Percentiles rank a stretch among this genome's conserved stretches.
Conservation (phyloP, 2,888 invertebrate genomes). For the Blera fallax region DNA sequence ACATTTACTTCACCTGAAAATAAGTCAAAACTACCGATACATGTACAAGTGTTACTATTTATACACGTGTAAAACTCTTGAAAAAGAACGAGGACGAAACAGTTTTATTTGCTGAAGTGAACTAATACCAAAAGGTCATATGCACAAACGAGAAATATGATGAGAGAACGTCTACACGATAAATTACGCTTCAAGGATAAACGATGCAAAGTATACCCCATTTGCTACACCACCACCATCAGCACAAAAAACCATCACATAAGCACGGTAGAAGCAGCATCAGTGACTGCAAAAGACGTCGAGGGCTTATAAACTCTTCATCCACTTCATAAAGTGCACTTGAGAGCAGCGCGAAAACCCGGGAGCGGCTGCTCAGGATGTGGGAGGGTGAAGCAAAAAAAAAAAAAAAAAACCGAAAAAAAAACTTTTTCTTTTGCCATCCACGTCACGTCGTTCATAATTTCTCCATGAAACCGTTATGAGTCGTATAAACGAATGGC, state of each 20-base stretch:
- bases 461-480: slow-evolving; percentile 70
- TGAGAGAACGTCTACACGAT: slow-evolving; percentile 58
- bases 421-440: slow-evolving; percentile 46
- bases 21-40: not conserved
- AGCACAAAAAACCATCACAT: slow-evolving; percentile 40
- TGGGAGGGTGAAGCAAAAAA: not conserved
- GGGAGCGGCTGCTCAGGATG: slow-evolving; percentile 8
- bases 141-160: slow-evolving; percentile 53
- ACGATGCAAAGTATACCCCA: slow-evolving; percentile 59
- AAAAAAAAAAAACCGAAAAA: too few relatives aligned
- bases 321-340: slow-evolving; percentile 73
- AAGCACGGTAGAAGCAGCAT: slow-evolving; percentile 43
- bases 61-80: not conserved
- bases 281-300: slow-evolving; percentile 70
- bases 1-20: not conserved
- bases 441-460: slow-evolving; percentile 71
- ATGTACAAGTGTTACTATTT: not conserved
- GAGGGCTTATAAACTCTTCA: slow-evolving; percentile 71
- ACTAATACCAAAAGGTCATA: slow-evolving; percentile 59
- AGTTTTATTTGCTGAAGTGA: slow-evolving; percentile 29
- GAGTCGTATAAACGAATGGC: slow-evolving; percentile 58
- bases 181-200: slow-evolving; percentile 62
- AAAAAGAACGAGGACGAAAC: not conserved
- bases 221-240: slow-evolving; percentile 43
- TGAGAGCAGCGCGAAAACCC: slow-evolving; percentile 52